Percentiles rank a stretch among this genome's conserved stretches.
phyloP scores from a whole-genome alignment of 2,797 vertebrate genomes.

The Eulemur coronatus region DNA sequence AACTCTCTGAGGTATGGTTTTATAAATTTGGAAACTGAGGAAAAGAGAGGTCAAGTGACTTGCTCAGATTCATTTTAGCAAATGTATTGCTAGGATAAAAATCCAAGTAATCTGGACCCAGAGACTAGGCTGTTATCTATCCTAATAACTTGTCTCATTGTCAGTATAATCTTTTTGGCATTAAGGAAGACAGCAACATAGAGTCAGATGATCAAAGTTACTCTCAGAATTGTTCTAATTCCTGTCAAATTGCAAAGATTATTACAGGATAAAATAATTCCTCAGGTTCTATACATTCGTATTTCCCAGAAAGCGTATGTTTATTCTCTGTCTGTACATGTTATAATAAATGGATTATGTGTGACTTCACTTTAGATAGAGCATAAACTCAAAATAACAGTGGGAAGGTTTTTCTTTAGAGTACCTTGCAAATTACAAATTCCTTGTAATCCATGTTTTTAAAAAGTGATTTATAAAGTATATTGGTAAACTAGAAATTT shows the following conservation, averaged over 20 bases:
- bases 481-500: background rate
- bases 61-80: background rate
- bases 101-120: background rate
- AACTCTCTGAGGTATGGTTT: background rate
- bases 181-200: background rate
- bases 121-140: background rate
- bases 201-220: background rate
- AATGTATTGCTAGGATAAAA: background rate
- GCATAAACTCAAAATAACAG: background rate
- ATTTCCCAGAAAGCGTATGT: background rate
- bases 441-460: background rate
- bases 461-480: background rate
- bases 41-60: background rate
- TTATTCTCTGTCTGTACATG: background rate
- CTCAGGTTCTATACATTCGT: background rate
- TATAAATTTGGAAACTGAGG: constrained; percentile 9
- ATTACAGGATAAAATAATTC: background rate
- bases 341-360: background rate
- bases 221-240: background rate
- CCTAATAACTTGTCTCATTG: background rate
- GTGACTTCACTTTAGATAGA: background rate
- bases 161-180: background rate
- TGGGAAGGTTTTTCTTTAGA: background rate
- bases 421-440: background rate
- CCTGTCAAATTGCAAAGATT: background rate